phyloP scores from a whole-genome alignment of 2,797 vertebrate genomes.

The Ptychadena robeensis region DNA sequence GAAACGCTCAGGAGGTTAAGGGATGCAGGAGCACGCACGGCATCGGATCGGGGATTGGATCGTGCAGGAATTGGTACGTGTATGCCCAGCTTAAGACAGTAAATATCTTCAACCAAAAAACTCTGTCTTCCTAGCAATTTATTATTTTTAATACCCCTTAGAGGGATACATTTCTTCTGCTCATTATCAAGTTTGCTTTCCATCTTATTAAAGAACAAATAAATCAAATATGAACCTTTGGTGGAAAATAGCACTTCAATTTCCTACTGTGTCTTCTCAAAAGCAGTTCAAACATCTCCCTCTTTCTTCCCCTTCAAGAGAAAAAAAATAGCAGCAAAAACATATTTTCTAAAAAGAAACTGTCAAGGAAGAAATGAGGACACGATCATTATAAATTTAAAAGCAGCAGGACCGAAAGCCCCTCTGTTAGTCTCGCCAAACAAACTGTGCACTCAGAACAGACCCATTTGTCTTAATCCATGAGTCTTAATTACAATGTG shows the following conservation, averaged over 20 bases:
- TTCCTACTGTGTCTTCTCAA: background rate
- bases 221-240: background rate
- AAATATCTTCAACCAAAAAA: too few relatives aligned
- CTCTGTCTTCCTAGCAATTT: too few relatives aligned
- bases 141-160: too few relatives aligned
- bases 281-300: background rate
- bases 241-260: background rate
- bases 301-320: background rate
- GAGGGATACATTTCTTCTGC: too few relatives aligned
- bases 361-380: slow-evolving; percentile 33
- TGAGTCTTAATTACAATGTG: slow-evolving; percentile 2
- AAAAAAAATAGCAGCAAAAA: background rate
- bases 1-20: too few relatives aligned
- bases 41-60: too few relatives aligned
- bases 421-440: slow-evolving; percentile 16
- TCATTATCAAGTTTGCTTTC: too few relatives aligned
- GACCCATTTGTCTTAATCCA: background rate
- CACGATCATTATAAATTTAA: slow-evolving; percentile 40
- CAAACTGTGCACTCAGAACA: slow-evolving; percentile 6
- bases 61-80: too few relatives aligned
- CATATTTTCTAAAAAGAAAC: background rate
- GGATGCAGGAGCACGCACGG: too few relatives aligned
- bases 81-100: too few relatives aligned
- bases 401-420: slow-evolving; percentile 20
- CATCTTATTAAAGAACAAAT: too few relatives aligned